Percentiles rank a stretch among this genome's conserved stretches.
phyloP scores from a whole-genome alignment of 2,888 invertebrate species.

The Lumbricus terrestris region DNA sequence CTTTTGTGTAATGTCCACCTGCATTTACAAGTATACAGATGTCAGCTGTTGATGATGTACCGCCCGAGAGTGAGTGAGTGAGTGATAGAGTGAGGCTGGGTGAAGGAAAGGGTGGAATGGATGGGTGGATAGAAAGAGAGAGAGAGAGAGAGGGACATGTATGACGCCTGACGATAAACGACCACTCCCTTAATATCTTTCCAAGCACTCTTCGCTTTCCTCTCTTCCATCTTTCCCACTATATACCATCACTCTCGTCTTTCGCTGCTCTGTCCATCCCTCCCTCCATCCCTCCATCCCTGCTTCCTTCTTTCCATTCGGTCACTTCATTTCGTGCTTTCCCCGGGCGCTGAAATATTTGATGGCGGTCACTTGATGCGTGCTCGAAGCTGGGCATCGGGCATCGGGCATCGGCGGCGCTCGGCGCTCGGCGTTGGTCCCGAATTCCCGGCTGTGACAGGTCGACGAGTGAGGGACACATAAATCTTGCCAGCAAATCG shows the following conservation, averaged over 20 bases:
- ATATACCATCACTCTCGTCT: background rate
- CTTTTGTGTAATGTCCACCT: too few species aligned
- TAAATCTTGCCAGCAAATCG: slow-evolving; percentile 13
- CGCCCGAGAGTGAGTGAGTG: background rate
- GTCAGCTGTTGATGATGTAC: background rate
- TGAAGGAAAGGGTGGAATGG: background rate
- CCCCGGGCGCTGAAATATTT: background rate
- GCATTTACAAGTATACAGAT: background rate
- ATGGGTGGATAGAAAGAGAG: background rate
- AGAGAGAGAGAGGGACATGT: background rate
- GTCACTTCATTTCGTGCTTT: background rate
- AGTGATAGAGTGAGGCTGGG: too few species aligned
- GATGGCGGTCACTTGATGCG: slow-evolving; percentile 17
- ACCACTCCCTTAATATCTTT: background rate
- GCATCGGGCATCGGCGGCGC: too few species aligned
- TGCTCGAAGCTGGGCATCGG: background rate
- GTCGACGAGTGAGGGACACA: background rate
- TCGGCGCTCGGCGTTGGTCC: background rate
- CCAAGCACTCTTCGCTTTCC: background rate
- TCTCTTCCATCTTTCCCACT: background rate
- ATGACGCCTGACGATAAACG: background rate
- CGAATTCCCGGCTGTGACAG: background rate
- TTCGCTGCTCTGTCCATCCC: background rate
- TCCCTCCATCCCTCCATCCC: background rate
- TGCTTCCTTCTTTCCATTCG: background rate